Conservation (phyloP, 2,113 vertebrate species). For the Crotalus viridis region DNA sequence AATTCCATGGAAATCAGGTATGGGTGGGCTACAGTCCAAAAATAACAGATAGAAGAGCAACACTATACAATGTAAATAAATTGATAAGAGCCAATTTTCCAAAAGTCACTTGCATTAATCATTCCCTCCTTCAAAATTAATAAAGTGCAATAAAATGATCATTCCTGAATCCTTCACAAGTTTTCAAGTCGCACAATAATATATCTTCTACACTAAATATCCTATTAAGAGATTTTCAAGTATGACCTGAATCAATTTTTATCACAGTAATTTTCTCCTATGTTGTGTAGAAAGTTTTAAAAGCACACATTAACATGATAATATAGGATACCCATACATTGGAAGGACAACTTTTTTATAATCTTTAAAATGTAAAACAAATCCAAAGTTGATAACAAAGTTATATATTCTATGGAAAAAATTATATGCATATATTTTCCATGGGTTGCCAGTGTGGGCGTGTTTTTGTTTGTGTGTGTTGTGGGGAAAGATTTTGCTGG, state of each 20-base stretch:
- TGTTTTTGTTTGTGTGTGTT: not conserved
- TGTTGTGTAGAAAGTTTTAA: not conserved
- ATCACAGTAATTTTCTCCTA: not conserved
- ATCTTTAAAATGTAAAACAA: not conserved
- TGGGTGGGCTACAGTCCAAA: not conserved
- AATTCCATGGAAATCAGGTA: not conserved
- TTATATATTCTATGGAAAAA: not conserved
- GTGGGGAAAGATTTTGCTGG: too few species aligned
- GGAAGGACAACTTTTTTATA: not conserved
- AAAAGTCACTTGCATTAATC: conserved; percentile 3
- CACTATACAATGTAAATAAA: not conserved
- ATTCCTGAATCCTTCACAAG: not conserved
- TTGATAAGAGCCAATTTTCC: not conserved
- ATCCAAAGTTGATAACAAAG: not conserved
- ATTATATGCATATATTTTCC: not conserved
- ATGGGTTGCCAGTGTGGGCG: not conserved
- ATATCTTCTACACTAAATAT: not conserved
- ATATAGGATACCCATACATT: not conserved
- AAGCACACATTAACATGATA: not conserved
- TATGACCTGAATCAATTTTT: not conserved
- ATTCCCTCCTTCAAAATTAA: not conserved
- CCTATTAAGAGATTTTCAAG: not conserved
- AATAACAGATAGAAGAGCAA: not conserved
- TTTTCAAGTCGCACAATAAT: not conserved
- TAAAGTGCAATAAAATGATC: not conserved